These are phyloP conservation scores for Ornithorhynchus anatinus DNA, from an alignment of 2,113 vertebrate species.

Conservation along the genomic window DNA sequence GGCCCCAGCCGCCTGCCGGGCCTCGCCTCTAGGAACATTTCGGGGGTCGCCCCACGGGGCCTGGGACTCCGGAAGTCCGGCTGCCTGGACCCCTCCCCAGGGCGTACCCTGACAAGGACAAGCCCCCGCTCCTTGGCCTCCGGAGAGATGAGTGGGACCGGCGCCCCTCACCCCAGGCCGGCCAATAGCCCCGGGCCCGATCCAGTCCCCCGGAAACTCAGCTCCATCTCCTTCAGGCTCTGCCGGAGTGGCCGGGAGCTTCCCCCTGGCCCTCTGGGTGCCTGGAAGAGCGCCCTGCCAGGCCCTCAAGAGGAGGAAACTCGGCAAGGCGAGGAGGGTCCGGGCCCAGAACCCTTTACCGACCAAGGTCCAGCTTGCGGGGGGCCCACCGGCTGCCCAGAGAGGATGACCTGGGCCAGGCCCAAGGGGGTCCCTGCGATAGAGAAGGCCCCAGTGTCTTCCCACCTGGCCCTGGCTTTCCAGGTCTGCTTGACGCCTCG, in stretches of 20 bases:
- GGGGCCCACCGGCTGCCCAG: not conserved
- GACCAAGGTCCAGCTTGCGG: not conserved
- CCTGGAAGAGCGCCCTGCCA: not conserved
- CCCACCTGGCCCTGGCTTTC: not conserved
- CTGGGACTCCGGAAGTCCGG: not conserved
- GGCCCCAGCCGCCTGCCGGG: not conserved
- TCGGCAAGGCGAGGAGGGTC: not conserved
- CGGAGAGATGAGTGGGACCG: not conserved
- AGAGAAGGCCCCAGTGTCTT: not conserved
- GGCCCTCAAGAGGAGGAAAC: not conserved
- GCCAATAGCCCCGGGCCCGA: not conserved
- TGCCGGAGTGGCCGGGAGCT: constrained; percentile 27
- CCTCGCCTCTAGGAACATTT: not conserved
- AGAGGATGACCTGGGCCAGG: not conserved
- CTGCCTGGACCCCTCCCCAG: not conserved
- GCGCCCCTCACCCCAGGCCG: not conserved
- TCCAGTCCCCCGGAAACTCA: not conserved
- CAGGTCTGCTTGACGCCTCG: not conserved
- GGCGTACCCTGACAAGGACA: not conserved
- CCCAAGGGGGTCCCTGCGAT: not conserved
- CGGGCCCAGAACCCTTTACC: not conserved
- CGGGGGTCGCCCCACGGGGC: not conserved
- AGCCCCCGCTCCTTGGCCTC: not conserved
- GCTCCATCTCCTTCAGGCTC: constrained; percentile 2
- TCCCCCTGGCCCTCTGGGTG: not conserved